Conservation (phyloP, 2,113 vertebrate genomes). For the Pseudopipra pipra region DNA sequence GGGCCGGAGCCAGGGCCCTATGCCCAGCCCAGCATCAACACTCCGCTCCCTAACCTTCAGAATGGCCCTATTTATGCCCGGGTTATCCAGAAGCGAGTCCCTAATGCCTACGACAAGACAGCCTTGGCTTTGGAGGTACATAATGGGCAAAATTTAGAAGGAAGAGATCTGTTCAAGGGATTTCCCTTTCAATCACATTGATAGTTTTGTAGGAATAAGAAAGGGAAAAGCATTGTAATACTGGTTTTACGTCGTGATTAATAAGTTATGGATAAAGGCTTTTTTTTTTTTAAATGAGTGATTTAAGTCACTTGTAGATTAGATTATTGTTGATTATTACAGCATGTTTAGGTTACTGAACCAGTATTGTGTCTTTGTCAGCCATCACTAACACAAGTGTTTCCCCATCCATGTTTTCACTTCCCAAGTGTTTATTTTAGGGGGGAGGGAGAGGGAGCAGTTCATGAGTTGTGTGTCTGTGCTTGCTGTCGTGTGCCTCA, state of each 20-base stretch:
- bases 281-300: slow-evolving; percentile 2
- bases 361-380: slow-evolving; percentile 57
- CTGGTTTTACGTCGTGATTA: slow-evolving; percentile 27
- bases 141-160: slow-evolving; percentile 77
- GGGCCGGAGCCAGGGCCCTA: slow-evolving; percentile 95
- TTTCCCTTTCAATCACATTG: slow-evolving; percentile 72
- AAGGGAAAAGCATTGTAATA: slow-evolving; percentile 61
- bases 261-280: slow-evolving; percentile 48
- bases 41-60: slow-evolving; percentile 97
- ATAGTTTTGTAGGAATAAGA: slow-evolving; percentile 68
- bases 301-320: slow-evolving; percentile 13
- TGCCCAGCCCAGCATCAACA: slow-evolving; percentile 93
- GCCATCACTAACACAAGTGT: slow-evolving; percentile 66
- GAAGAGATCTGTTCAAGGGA: slow-evolving; percentile 76
- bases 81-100: slow-evolving; percentile 99
- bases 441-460: slow-evolving; percentile 2
- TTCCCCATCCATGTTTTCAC: slow-evolving; percentile 10
- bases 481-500: slow-evolving; percentile 16
- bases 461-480: neutral
- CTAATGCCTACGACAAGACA: slow-evolving; percentile 99
- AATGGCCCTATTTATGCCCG: slow-evolving; percentile 98
- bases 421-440: neutral
- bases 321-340: slow-evolving; percentile 31
- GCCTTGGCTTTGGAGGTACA: slow-evolving; percentile 98
- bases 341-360: slow-evolving; percentile 55